phyloP scores from a whole-genome alignment of 1,140 invertebrate species.

The Steinernema feltiae region DNA sequence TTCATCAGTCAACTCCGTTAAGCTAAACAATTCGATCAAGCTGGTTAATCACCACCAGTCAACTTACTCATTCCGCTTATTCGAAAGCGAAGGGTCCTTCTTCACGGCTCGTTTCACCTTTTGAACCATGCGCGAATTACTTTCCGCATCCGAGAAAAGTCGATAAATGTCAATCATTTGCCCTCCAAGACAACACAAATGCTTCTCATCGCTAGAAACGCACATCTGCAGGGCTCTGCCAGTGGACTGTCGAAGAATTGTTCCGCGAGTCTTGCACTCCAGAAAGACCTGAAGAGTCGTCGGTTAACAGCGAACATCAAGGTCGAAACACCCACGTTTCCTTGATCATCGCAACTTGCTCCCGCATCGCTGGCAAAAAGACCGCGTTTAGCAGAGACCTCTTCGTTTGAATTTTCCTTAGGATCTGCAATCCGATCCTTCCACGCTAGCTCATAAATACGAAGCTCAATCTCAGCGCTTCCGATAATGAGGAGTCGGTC shows the following conservation, averaged over 20 bases:
- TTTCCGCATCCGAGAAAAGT: conserved; percentile 71
- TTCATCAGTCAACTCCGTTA: conserved; percentile 31
- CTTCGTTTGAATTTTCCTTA: conserved; percentile 27
- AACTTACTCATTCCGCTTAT: too few species aligned
- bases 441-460: conserved; percentile 70
- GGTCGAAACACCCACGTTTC: conserved; percentile 42
- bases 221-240: conserved; percentile 64
- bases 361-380: conserved; percentile 37
- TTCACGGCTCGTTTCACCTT: conserved; percentile 52
- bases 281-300: conserved; percentile 65
- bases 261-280: conserved; percentile 70
- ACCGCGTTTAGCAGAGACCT: conserved; percentile 23
- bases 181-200: conserved; percentile 73
- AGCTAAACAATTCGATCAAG: neutral
- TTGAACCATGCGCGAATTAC: conserved; percentile 61
- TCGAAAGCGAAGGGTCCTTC: too few species aligned
- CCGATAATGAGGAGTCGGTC: conserved; percentile 73
- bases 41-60: too few species aligned
- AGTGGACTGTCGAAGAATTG: conserved; percentile 69
- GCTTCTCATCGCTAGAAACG: conserved; percentile 63
- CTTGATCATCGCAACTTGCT: conserved; percentile 55
- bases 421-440: conserved; percentile 41
- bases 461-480: conserved; percentile 73
- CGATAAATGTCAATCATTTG: conserved; percentile 75
- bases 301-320: conserved; percentile 18